Evolutionary conservation across 1,140 invertebrate species (phyloP), one percentile per base, ranked within the genome.

Genomic region (Diabrotica undecimpunctata): DNA sequence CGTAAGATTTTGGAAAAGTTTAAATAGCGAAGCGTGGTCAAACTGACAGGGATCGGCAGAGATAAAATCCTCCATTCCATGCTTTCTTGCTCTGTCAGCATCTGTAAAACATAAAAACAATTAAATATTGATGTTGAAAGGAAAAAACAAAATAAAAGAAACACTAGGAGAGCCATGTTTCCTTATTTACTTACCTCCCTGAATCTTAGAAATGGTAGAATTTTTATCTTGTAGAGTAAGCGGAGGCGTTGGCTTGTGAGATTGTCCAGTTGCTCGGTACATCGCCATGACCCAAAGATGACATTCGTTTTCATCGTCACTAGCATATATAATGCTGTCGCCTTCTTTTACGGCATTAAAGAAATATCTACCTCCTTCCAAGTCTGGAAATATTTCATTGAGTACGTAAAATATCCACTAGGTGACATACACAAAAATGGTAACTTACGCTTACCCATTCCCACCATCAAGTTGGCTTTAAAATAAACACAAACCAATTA

Each of bases 11-110:
- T 99, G 97, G 51, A 99, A 82, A 55, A 90, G 87, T 77, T 91
- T 92, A 79, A 99, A 99, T 50, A 98, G 81, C 60, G 87, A 86
- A 60, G 95, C 92, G 78, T 99, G 97, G 75, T 97, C 94, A 81
- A 95, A 98, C 79, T 91, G 93, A 77, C 95, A 97, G 5, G 97
- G 97, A 85, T 99, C 96, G 7, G 96, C 96, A 73, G 95, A 95
- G 68, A 99, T 98, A 79, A 93, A 98, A 79, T 99, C 97, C 78
- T 99, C 97, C 94, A 99, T 96, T 39, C 97, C 97, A 81, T 98
- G 96, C 79, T 99, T 99, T 54, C 94, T 86, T 0, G 96, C 96
- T 78, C 96, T 88, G 76, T 99, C 97, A 57, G 96, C 93, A 84
- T 98, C 94, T 88, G 74, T 46, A 62, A 62, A 54, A 25, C 25